Evolutionary conservation across 2,113 vertebrate species (phyloP).

Genomic region (Mungos mungo): DNA sequence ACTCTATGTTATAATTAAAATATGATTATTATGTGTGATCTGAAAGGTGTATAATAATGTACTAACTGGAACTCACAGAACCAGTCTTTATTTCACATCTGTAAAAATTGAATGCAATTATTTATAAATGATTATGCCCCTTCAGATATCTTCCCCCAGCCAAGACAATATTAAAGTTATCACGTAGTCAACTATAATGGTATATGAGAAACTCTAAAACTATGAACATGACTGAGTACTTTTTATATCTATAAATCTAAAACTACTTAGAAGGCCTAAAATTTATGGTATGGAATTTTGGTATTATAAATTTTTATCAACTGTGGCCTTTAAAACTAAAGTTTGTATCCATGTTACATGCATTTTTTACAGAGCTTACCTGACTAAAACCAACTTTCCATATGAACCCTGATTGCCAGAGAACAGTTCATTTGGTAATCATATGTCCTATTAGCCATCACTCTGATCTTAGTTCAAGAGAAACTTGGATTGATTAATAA

Average conservation of each 20-base stretch:
- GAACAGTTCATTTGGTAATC: neutral
- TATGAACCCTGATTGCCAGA: neutral
- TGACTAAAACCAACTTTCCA: slow-evolving; percentile 24
- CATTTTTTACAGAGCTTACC: slow-evolving; percentile 34
- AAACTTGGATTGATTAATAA: neutral
- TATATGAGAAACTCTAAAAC: slow-evolving; percentile 47
- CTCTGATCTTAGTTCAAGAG: neutral
- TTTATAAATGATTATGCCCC: slow-evolving; percentile 51
- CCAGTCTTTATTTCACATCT: slow-evolving; percentile 24
- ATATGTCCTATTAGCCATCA: neutral
- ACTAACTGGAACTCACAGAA: slow-evolving; percentile 11
- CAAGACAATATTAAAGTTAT: slow-evolving; percentile 63
- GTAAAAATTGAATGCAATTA: slow-evolving; percentile 24
- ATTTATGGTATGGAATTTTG: slow-evolving; percentile 75
- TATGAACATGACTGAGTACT: slow-evolving; percentile 44
- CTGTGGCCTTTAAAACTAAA: slow-evolving; percentile 78
- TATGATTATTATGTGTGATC: slow-evolving; percentile 43
- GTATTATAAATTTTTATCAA: slow-evolving; percentile 79
- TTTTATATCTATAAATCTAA: slow-evolving; percentile 77
- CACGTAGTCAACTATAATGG: slow-evolving; percentile 25
- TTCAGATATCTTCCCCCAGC: slow-evolving; percentile 32
- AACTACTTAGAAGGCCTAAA: slow-evolving; percentile 69
- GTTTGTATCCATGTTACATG: slow-evolving; percentile 69
- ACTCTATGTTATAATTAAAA: slow-evolving; percentile 62
- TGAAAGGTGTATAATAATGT: slow-evolving; percentile 47